These are phyloP conservation scores for Pachliopta kotzebuea DNA, from an alignment of 2,888 invertebrate genomes.

Conservation along the genomic window DNA sequence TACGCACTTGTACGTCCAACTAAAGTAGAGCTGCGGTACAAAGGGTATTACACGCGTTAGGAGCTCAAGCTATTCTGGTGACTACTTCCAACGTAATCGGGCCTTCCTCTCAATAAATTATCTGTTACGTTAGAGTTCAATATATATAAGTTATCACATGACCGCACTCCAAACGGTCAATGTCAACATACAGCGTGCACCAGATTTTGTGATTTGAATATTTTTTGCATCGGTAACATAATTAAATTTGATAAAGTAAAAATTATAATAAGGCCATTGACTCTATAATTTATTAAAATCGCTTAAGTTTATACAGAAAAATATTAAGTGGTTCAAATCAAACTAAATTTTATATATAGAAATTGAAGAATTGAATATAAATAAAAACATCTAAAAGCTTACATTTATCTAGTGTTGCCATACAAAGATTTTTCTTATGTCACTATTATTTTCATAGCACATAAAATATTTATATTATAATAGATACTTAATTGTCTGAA, in stretches of 20 bases:
- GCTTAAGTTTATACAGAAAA: slow-evolving; percentile 12
- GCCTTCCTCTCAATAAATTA: slow-evolving; percentile 16
- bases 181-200: slow-evolving; percentile 46
- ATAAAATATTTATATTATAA: no score
- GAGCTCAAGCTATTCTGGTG: slow-evolving; percentile 15
- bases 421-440: no score
- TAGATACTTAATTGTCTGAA: no score
- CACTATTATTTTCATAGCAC: no score
- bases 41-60: neutral
- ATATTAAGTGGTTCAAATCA: neutral
- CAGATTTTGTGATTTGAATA: slow-evolving; percentile 48
- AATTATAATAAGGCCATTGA: slow-evolving; percentile 44
- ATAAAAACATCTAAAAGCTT: no score
- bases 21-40: slow-evolving; percentile 10
- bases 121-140: slow-evolving; percentile 18
- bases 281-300: slow-evolving; percentile 31
- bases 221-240: slow-evolving; percentile 44
- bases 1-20: slow-evolving; percentile 2
- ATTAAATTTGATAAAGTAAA: slow-evolving; percentile 45
- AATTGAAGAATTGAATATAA: no score
- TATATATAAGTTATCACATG: slow-evolving; percentile 31
- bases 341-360: neutral
- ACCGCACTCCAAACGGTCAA: slow-evolving; percentile 42
- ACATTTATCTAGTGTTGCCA: no score
- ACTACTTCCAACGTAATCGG: slow-evolving; percentile 14